Conservation (phyloP, 2,113 vertebrate species). For the Nansenia antarctica region DNA sequence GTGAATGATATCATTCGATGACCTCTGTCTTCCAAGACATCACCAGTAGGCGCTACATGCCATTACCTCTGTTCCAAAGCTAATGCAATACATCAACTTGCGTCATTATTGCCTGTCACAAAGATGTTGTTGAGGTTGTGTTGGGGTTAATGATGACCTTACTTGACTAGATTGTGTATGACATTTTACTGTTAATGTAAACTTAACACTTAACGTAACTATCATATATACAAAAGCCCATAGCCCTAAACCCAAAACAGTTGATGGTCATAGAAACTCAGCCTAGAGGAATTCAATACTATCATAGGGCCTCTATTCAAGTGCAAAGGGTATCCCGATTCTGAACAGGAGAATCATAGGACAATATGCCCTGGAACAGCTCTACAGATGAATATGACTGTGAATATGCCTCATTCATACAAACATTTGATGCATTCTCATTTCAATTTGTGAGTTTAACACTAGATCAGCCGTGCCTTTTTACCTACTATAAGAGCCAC, state of each 20-base stretch:
- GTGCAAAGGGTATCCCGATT: background rate
- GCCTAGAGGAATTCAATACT: background rate
- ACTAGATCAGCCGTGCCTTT: too few species aligned
- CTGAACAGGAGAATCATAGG: background rate
- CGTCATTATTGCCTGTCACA: background rate
- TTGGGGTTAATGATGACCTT: too few species aligned
- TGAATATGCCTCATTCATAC: background rate
- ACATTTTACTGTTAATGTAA: too few species aligned
- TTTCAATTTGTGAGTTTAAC: slow-evolving; percentile 4
- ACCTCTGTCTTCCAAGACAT: background rate
- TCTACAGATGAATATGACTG: background rate
- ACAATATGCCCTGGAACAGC: background rate
- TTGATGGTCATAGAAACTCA: too few species aligned
- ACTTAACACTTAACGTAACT: too few species aligned
- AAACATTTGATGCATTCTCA: background rate
- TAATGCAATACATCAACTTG: background rate
- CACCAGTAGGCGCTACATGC: background rate
- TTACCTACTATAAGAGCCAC: too few species aligned
- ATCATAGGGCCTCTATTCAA: background rate
- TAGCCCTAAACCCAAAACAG: too few species aligned
- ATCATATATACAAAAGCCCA: too few species aligned
- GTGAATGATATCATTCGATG: background rate
- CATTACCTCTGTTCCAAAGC: background rate
- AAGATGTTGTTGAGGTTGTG: background rate
- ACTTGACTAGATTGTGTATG: background rate